Percentiles rank a stretch among this genome's conserved stretches.
Conservation (phyloP, 2,113 vertebrate species). For the Phalacrocorax carbo region DNA sequence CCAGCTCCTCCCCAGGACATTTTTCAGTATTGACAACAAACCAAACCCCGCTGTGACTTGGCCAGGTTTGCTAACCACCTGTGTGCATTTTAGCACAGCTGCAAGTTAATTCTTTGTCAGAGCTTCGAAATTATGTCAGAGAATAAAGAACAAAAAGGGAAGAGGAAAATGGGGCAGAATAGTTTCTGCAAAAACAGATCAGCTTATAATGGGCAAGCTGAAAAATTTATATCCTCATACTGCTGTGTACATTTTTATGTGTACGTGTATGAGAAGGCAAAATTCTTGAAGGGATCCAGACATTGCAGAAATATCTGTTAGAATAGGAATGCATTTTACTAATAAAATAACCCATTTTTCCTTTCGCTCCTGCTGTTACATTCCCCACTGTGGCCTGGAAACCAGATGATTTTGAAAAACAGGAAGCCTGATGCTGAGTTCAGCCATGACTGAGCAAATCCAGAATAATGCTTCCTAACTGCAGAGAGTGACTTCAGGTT, state of each 20-base stretch:
- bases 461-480: neutral
- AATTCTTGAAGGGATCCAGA: neutral
- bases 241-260: neutral
- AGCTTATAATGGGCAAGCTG: neutral
- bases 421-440: neutral
- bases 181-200: neutral
- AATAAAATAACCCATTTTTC: slow-evolving; percentile 30
- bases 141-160: neutral
- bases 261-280: neutral
- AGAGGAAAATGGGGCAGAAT: neutral
- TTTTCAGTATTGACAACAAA: neutral
- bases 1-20: neutral
- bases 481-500: neutral
- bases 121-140: neutral
- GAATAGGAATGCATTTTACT: slow-evolving; percentile 4
- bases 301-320: neutral
- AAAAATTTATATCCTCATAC: neutral
- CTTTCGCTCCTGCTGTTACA: neutral
- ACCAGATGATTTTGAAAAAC: slow-evolving; percentile 5
- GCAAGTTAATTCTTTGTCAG: neutral
- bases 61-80: neutral
- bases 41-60: neutral
- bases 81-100: neutral
- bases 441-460: neutral
- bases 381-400: slow-evolving; percentile 16